Evolutionary conservation across 2,888 invertebrate species (phyloP).

Genomic region (Epinotia demarniana): DNA sequence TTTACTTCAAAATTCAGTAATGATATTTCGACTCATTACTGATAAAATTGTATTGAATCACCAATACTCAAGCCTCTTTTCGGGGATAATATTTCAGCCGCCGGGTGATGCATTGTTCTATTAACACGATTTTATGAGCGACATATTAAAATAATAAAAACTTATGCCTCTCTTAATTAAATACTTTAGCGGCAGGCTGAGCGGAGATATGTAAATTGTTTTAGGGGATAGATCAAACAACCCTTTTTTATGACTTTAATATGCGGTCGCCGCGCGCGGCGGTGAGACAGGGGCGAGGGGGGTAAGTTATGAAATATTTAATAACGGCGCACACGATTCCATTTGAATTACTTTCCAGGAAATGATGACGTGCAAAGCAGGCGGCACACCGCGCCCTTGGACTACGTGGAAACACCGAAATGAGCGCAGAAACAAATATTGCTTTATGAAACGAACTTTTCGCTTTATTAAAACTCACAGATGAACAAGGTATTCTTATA

Average conservation of each 20-base stretch:
- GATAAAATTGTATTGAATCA: conserved; percentile 51
- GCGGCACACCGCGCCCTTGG: conserved; percentile 64
- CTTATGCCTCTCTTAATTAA: conserved; percentile 86
- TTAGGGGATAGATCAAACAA: conserved; percentile 86
- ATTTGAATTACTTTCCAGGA: conserved; percentile 85
- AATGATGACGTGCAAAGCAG: conserved; percentile 79
- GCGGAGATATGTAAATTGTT: conserved; percentile 86
- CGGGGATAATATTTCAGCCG: conserved; percentile 72
- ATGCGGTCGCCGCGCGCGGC: conserved; percentile 79
- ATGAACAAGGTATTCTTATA: conserved; percentile 46
- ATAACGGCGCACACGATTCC: conserved; percentile 85
- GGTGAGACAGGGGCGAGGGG: conserved; percentile 58
- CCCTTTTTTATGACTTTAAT: conserved; percentile 86
- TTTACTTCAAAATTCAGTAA: conserved; percentile 33
- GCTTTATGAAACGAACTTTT: conserved; percentile 48
- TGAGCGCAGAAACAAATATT: conserved; percentile 52
- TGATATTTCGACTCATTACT: conserved; percentile 47
- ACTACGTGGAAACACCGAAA: conserved; percentile 51
- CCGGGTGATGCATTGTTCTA: conserved; percentile 75
- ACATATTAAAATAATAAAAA: conserved; percentile 86
- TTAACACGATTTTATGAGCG: conserved; percentile 84
- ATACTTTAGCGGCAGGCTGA: conserved; percentile 84
- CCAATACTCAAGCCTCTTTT: conserved; percentile 49
- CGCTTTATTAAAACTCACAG: conserved; percentile 50
- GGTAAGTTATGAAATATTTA: conserved; percentile 85